A percentile compares a stretch with the other conserved stretches of the same genome.
phyloP scores from a whole-genome alignment of 2,888 invertebrate genomes.

The Tinea trinotella region DNA sequence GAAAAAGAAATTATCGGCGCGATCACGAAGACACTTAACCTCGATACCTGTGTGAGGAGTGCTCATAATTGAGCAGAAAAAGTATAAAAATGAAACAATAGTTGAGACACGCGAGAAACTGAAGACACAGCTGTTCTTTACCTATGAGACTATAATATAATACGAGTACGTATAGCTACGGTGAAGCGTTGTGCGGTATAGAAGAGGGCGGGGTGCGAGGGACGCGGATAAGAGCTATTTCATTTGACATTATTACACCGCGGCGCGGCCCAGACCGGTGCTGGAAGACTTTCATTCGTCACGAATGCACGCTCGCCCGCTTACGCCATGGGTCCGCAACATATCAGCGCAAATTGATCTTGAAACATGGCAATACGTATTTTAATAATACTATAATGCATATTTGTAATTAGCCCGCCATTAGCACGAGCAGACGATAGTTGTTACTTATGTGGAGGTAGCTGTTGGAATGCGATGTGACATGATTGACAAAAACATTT shows the following conservation, averaged over 20 bases:
- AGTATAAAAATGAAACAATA: conserved; percentile 49
- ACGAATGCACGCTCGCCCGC: conserved; percentile 33
- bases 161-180: not conserved
- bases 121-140: conserved; percentile 12
- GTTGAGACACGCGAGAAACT: conserved; percentile 22
- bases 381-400: not conserved
- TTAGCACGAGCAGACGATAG: too few species aligned
- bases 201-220: conserved; percentile 32
- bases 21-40: conserved; percentile 14
- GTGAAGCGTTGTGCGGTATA: not conserved
- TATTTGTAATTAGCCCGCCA: conserved; percentile 4
- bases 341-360: conserved; percentile 37
- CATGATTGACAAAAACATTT: too few species aligned
- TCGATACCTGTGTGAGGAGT: conserved; percentile 10
- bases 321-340: conserved; percentile 41
- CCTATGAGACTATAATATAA: not conserved
- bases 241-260: conserved; percentile 54
- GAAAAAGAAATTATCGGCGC: not conserved
- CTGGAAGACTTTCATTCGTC: conserved; percentile 54
- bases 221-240: conserved; percentile 36
- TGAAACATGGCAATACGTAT: conserved; percentile 11
- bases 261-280: too few species aligned
- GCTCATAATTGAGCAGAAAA: conserved; percentile 34
- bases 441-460: too few species aligned
- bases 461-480: too few species aligned